Base-by-base conservation (phyloP, 2,113 vertebrate genomes). In the Macrotus californicus region DNA sequence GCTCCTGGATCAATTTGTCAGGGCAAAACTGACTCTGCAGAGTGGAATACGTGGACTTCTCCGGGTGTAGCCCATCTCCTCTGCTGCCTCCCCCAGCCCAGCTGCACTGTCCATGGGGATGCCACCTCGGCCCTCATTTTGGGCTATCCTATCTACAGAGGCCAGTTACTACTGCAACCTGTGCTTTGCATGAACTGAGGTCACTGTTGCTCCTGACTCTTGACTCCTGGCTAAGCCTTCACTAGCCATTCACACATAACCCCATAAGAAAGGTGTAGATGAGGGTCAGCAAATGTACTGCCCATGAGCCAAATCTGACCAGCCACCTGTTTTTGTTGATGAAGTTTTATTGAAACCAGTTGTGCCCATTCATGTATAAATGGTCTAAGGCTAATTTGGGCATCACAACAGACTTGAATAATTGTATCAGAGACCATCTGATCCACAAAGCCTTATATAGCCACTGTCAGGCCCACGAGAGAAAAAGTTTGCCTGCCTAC, bases 391-490 rank as follows among this genome's bases (percentile, higher is more conserved):
- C 52, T 43, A 69, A 83, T 39, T 87, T 83, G 34, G 50, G 41
- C 80, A 54, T 67, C 36, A 76, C 29, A 46, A 29, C 70, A 85
- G 31, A n/a, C 4, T 4, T 52, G 4, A 54, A 31, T 61, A 61
- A 24, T 79, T 59, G 19, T 66, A n/a, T 79, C 43, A 73, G 82
- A 67, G 31, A 52, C 61, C 77, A 24, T 50, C 11, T 82, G 70
- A 91, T 41, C n/a, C 16, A 67, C 34, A 59, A 82, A 87, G 29
- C 43, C 75, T 89, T 82, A 92, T 86, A 80, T 89, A 92, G 82
- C 89, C 46, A 77, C 56, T 70, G 16, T 46, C 50, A 75, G 21
- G 39, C 19, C 24, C 26, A 75, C 36, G 43, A 80, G 48, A 91
- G 64, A 52, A 80, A 69, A 77, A 22, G 19, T 85, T 73, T 88